phyloP scores from a whole-genome alignment of 2,888 invertebrate genomes.

The Hedychridium roseum region DNA sequence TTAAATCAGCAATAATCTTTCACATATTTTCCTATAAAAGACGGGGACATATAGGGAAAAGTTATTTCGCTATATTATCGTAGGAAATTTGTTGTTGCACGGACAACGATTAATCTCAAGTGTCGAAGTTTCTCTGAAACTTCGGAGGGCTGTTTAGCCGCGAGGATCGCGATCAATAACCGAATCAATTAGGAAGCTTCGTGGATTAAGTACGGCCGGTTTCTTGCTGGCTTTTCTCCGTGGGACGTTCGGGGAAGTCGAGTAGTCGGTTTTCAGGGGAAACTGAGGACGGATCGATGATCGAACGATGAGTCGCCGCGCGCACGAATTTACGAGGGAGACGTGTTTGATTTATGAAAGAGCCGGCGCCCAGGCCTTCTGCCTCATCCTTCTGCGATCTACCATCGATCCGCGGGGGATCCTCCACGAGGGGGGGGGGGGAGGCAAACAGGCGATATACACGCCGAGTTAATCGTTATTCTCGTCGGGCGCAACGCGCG shows the following conservation, averaged over 20 bases:
- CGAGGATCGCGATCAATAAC: constrained; percentile 40
- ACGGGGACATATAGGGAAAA: too few species aligned
- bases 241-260: background rate
- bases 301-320: constrained; percentile 39
- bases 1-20: too few species aligned
- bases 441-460: constrained; percentile 44
- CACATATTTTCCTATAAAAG: too few species aligned
- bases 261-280: constrained; percentile 19
- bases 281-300: constrained; percentile 36
- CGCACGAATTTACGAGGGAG: constrained; percentile 51
- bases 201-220: constrained; percentile 27
- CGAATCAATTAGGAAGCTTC: constrained; percentile 40
- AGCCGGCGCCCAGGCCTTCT: constrained; percentile 11
- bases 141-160: too few species aligned
- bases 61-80: too few species aligned
- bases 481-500: constrained; percentile 51
- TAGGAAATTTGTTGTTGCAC: too few species aligned
- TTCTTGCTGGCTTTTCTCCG: constrained; percentile 9
- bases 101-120: too few species aligned
- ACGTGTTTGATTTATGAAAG: constrained; percentile 48
- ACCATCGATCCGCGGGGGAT: constrained; percentile 47
- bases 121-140: too few species aligned
- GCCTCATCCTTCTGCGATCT: constrained; percentile 41
- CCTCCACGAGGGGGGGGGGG: constrained; percentile 11
- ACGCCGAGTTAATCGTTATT: constrained; percentile 56